Evolutionary conservation across 2,797 vertebrate species (phyloP).

Genomic region (Urosaurus nigricauda): DNA sequence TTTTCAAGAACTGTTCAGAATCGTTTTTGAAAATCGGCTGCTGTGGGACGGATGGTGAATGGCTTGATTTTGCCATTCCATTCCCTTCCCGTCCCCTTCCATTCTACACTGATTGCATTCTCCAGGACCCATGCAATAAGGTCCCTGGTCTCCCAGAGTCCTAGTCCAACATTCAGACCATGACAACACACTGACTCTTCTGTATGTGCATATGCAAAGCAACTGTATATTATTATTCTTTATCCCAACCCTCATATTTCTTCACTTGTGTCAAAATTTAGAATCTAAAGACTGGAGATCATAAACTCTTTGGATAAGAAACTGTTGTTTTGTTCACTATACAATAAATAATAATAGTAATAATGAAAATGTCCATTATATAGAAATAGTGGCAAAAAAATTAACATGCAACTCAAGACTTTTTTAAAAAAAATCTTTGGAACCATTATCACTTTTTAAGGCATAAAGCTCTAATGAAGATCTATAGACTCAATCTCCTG

Average conservation of each 20-base stretch:
- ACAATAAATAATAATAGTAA: background rate
- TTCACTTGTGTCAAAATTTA: background rate
- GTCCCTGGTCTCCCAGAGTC: no score
- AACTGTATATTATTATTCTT: background rate
- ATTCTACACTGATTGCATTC: no score
- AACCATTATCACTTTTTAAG: slow-evolving; percentile 75
- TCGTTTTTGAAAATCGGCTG: no score
- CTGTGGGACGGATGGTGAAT: no score
- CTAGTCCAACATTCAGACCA: no score
- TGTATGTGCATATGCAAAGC: no score
- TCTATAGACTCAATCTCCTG: slow-evolving; percentile 78
- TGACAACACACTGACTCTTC: no score
- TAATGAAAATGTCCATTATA: slow-evolving; percentile 13
- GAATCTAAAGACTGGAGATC: background rate
- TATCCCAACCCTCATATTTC: background rate
- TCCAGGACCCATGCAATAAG: no score
- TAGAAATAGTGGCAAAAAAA: slow-evolving; percentile 66
- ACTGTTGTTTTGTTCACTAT: background rate
- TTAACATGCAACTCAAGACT: slow-evolving; percentile 66
- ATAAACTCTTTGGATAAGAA: background rate
- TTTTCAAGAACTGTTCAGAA: no score
- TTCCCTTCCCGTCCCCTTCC: no score
- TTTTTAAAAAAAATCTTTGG: slow-evolving; percentile 49
- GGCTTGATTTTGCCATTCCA: no score
- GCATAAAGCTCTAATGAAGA: slow-evolving; percentile 78